Conservation (phyloP, 2,888 invertebrate genomes). For the Oligia fasciuncula region DNA sequence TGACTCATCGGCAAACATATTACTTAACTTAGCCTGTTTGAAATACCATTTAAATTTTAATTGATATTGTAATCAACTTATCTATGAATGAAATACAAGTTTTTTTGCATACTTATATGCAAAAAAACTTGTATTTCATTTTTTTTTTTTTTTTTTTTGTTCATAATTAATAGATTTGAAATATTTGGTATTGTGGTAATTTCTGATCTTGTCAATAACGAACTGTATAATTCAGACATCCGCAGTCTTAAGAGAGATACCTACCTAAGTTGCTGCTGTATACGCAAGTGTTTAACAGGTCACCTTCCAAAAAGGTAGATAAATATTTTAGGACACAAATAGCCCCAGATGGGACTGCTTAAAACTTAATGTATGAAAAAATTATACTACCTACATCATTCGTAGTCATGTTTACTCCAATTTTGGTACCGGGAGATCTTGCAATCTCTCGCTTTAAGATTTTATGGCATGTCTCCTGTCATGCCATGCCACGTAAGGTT, state of each 20-base stretch:
- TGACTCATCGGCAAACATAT: conserved; percentile 41
- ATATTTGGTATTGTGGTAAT: conserved; percentile 16
- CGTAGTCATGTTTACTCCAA: background rate
- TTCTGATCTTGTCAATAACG: conserved; percentile 14
- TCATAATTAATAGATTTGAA: conserved; percentile 22
- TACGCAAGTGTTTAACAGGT: conserved; percentile 32
- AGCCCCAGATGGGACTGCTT: background rate
- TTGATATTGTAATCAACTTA: too few species aligned
- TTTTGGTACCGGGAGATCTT: background rate
- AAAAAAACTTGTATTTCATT: conserved; percentile 25
- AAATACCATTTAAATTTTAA: background rate
- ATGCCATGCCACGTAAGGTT: background rate
- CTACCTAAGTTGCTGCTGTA: background rate
- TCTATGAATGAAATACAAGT: too few species aligned
- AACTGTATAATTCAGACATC: conserved; percentile 2
- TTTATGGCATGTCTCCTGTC: background rate
- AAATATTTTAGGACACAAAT: background rate
- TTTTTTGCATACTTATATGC: background rate
- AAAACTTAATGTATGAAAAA: background rate
- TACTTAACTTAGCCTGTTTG: conserved; percentile 3
- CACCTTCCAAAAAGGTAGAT: conserved; percentile 19
- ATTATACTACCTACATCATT: background rate
- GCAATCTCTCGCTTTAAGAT: background rate
- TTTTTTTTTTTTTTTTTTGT: too few species aligned
- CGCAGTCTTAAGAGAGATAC: background rate